phyloP scores from a whole-genome alignment of 1,140 invertebrate genomes.

The Dysdera silvatica region DNA sequence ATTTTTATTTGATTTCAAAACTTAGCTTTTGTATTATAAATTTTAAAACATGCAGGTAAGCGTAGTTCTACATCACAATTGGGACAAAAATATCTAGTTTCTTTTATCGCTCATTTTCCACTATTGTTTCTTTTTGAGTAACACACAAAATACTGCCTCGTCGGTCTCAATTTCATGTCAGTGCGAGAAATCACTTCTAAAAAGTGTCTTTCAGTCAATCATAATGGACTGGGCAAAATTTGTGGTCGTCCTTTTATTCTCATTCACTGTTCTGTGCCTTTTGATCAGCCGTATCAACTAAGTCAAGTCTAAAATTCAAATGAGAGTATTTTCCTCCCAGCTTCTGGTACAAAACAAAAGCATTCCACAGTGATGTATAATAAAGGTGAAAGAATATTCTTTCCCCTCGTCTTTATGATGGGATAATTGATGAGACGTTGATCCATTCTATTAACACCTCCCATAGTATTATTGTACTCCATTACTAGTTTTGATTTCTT shows the following conservation, averaged over 20 bases:
- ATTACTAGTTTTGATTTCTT: not conserved
- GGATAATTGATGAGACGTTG: not conserved
- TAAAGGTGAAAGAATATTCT: slow-evolving; percentile 11
- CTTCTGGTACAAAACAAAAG: slow-evolving; percentile 6
- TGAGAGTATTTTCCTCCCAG: not conserved
- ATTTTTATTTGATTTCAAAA: no score
- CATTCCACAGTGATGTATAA: slow-evolving; percentile 14
- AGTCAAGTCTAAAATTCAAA: slow-evolving; percentile 2
- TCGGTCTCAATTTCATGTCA: no score
- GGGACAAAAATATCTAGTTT: no score
- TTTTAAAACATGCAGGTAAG: no score
- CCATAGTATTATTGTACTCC: not conserved
- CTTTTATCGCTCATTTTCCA: no score
- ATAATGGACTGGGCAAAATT: not conserved
- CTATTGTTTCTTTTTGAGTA: no score
- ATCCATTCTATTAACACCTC: not conserved
- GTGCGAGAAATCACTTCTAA: no score
- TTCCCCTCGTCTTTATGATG: not conserved
- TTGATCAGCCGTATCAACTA: not conserved
- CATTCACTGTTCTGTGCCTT: slow-evolving; percentile 1
- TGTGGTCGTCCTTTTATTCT: not conserved
- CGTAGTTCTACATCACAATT: no score
- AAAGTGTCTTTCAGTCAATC: slow-evolving; percentile 2
- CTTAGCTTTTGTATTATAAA: no score
- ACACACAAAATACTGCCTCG: no score